Evolutionary conservation across 2,888 invertebrate species (phyloP), one percentile per base, ranked within the genome.

Genomic region (Drosophila limbata): DNA sequence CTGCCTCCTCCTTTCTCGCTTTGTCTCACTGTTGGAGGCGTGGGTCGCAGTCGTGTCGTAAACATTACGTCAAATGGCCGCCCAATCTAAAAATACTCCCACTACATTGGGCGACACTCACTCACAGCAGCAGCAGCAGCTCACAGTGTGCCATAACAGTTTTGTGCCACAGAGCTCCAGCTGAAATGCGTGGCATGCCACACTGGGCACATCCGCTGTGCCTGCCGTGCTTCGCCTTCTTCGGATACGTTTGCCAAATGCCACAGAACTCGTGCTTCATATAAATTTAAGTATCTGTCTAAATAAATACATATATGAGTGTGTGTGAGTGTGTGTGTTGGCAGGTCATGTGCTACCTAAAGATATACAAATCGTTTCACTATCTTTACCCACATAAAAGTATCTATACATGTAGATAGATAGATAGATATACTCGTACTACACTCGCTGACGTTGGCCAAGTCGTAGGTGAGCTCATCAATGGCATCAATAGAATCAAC

Each of bases 41-140:
- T 67, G 67, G 62, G 62, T 17, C 35, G 25, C 42, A 52, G 66
- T 79, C 77, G 72, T 78, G 77, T 66, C 80, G 69, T 80, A 79
- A 78, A 76, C 69, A 72, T 76, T 66, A 61, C 67, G 67, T 77
- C 79, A 79, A 75, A 75, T 65, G 63, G 64, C 56, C 76, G 79
- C 76, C 66, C 78, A 59, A 50, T 76, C 80, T 78, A 78, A 76
- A 78, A 83, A 80, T 80, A 72, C 57, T 52, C 62, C 70, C 64
- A 66, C 67, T 60, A 63, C 47, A 69, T 44, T 67, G 69, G 79
- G 76, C 68, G 63, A 68, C 68, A 68, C 55, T 55, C 68, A 68
- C 55, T 55, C 42, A 21, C 50, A 56, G 40, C 55, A 19, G 17
- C 37, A 31, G 25, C 25, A 25, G 25, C 17, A 28, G 28, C 6